Evolutionary conservation across 2,113 vertebrate genomes (phyloP).

Genomic region (Phaethon lepturus): DNA sequence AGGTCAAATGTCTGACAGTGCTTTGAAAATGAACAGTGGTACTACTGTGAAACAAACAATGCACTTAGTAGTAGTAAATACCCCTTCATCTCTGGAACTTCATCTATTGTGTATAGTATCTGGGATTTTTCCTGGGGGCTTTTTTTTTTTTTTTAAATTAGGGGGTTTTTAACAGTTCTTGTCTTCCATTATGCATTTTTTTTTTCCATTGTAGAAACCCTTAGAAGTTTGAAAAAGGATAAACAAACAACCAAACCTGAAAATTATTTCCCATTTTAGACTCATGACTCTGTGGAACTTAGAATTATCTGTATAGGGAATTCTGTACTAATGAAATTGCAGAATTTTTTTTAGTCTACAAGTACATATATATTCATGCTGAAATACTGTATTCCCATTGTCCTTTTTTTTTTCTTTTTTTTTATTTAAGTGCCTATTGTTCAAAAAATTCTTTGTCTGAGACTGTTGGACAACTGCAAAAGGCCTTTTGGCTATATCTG

Average conservation of each 20-base stretch:
- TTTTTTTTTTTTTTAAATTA: background rate
- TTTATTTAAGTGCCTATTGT: background rate
- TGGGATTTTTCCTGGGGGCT: background rate
- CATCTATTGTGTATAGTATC: background rate
- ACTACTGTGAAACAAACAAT: background rate
- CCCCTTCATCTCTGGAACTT: background rate
- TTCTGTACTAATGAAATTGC: background rate
- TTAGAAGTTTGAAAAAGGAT: background rate
- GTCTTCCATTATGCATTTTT: accelerated
- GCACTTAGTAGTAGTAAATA: background rate
- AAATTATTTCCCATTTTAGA: background rate
- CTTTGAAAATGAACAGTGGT: background rate
- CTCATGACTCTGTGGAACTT: background rate
- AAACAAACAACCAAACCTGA: accelerated
- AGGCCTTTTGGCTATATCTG: background rate
- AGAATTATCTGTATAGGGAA: background rate
- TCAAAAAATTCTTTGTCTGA: background rate
- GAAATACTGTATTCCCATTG: background rate
- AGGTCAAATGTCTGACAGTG: background rate
- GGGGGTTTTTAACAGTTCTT: background rate
- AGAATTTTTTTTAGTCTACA: background rate
- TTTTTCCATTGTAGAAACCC: background rate
- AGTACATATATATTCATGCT: background rate
- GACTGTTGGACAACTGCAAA: background rate
- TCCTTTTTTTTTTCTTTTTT: accelerated